Conservation (phyloP, 2,888 invertebrate genomes). For the Thymelicus lineola region DNA sequence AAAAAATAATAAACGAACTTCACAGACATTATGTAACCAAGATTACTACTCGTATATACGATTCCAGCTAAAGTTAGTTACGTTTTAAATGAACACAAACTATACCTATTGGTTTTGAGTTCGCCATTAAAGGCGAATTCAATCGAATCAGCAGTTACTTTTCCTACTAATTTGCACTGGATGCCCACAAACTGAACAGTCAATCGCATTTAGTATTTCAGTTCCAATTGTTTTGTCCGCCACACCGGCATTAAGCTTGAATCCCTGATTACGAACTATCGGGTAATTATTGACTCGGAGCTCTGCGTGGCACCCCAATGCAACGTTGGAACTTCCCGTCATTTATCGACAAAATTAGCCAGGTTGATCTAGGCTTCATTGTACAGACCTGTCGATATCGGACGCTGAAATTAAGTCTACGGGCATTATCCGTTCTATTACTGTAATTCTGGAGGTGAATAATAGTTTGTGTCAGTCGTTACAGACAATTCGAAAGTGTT, state of each 20-base stretch:
- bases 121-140: background rate
- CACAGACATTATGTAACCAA: too few species aligned
- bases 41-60: background rate
- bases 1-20: too few species aligned
- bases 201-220: conserved; percentile 11
- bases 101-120: background rate
- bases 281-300: conserved; percentile 22
- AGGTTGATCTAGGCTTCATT: conserved; percentile 6
- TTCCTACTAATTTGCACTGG: conserved; percentile 11
- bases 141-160: background rate
- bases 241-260: conserved; percentile 1
- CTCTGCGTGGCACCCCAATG: conserved; percentile 3
- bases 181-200: conserved; percentile 7
- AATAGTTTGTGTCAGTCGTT: too few species aligned
- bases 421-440: background rate
- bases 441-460: too few species aligned
- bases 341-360: conserved; percentile 10
- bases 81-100: background rate
- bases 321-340: background rate
- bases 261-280: conserved; percentile 17
- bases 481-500: background rate
- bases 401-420: background rate
- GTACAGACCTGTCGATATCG: background rate
- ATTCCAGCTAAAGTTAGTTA: background rate
- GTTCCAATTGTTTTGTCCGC: conserved; percentile 14